Base-by-base conservation (phyloP, 2,888 invertebrate genomes). In the Proisotoma minuta region DNA sequence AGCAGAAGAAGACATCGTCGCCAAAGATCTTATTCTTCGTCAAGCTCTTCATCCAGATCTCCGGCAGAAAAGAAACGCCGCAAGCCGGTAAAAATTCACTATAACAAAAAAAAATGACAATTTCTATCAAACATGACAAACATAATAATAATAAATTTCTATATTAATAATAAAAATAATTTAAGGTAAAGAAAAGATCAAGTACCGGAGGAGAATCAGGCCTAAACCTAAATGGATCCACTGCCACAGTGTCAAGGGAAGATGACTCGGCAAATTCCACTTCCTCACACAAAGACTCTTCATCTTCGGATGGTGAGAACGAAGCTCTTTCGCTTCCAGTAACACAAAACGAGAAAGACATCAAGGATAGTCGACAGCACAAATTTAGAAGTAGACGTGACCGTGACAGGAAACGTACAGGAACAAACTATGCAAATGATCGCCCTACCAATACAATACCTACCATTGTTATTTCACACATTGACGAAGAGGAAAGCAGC, bases 341-440 rank as follows among this genome's bases (percentile, higher is more conserved):
- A n/a, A n/a, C n/a, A n/a, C n/a, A n/a, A n/a, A 34, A 8, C 34
- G 15, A 8, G 34, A 34, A 34, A 8, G 15, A 34, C 34, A 34
- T 10, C 34, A 34, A 15, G 8, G 59, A 26, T 10, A 49, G 26
- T 27, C 65, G 65, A n/a, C 59, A 54, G 34, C 57, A 62, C 15
- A 69, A 64, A 50, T 63, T 68, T 4, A 70, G 67, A 57, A 70
- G 69, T 50, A 57, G 70, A 34, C 68, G 72, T n/a, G 72, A 72
- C 54, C 56, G 70, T 28, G 67, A 72, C 59, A 51, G 67, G 28
- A 66, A 68, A 57, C 64, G 68, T 20, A 63, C 63, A 39, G 69
- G 62, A 48, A 57, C 59, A 23, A 65, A 60, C 60, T 60, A 65
- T 52, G 57, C 65, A 59, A 59, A 51, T 53, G 60, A 68, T 68